These are phyloP conservation scores for Pedetes capensis DNA, from an alignment of 2,113 vertebrate genomes.

Conservation along the genomic window DNA sequence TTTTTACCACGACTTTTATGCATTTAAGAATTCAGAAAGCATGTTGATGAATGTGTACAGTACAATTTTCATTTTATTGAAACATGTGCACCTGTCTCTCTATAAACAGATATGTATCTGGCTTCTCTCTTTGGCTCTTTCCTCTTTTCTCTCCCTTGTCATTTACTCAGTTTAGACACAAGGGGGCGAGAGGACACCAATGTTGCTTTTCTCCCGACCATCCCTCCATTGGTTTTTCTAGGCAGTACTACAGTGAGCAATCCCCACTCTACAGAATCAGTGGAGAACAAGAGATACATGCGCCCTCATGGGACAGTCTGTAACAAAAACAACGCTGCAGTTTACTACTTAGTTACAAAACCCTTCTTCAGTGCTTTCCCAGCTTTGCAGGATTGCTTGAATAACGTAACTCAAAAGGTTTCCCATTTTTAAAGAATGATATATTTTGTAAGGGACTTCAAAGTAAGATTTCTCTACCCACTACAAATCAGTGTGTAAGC, in stretches of 20 bases:
- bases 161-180: constrained; percentile 25
- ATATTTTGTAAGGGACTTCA: neutral
- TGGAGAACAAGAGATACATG: neutral
- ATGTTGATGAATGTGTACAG: neutral
- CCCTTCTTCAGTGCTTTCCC: neutral
- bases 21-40: neutral
- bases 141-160: neutral
- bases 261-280: neutral
- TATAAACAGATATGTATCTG: no score
- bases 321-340: neutral
- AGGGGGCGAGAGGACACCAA: constrained; percentile 6
- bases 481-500: neutral
- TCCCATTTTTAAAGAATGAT: neutral
- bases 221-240: neutral
- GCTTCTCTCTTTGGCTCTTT: neutral
- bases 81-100: neutral
- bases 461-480: neutral
- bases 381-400: neutral
- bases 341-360: neutral
- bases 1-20: neutral
- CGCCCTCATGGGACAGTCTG: neutral
- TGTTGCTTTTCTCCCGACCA: neutral
- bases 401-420: neutral
- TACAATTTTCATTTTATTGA: neutral
- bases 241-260: neutral